phyloP scores from a whole-genome alignment of 2,888 invertebrate species.

The Temnothorax ravouxi region DNA sequence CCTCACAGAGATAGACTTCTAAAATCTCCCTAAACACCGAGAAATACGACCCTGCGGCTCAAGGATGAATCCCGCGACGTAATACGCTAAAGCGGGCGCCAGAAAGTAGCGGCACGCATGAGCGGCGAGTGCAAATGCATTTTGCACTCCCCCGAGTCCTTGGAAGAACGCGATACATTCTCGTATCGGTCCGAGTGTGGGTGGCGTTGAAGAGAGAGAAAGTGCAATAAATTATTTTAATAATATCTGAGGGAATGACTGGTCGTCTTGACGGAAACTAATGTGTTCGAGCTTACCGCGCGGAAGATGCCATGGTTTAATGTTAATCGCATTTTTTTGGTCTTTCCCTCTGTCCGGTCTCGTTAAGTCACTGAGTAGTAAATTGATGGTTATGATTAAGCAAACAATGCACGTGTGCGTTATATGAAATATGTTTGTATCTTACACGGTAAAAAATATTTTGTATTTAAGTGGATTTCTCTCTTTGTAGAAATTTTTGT shows the following conservation, averaged over 20 bases:
- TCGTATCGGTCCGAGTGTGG: conserved; percentile 49
- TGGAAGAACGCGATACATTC: conserved; percentile 33
- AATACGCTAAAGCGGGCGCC: conserved; percentile 27
- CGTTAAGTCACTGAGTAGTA: conserved; percentile 17
- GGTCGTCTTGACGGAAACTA: conserved; percentile 59
- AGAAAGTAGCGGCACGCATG: conserved; percentile 59
- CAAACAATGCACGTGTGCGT: not conserved
- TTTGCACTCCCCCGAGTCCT: conserved; percentile 19
- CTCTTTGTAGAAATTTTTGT: too few relatives aligned
- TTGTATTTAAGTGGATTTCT: too few relatives aligned
- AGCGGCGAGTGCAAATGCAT: conserved; percentile 41
- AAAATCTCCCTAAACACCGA: conserved; percentile 68
- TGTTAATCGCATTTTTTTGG: conserved; percentile 60
- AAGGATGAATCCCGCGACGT: conserved; percentile 57
- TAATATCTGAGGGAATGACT: conserved; percentile 67
- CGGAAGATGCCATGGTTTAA: conserved; percentile 60
- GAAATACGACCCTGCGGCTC: conserved; percentile 70
- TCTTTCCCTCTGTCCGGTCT: not conserved
- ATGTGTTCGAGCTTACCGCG: conserved; percentile 59
- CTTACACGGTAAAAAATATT: not conserved
- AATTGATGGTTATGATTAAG: conserved; percentile 8
- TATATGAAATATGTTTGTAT: conserved; percentile 2
- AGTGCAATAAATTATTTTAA: conserved; percentile 70
- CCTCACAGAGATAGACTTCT: conserved; percentile 51
- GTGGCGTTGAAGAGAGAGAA: conserved; percentile 62